Evolutionary conservation across 1,140 invertebrate species (phyloP).

Genomic region (Geopemphigus sp.): DNA sequence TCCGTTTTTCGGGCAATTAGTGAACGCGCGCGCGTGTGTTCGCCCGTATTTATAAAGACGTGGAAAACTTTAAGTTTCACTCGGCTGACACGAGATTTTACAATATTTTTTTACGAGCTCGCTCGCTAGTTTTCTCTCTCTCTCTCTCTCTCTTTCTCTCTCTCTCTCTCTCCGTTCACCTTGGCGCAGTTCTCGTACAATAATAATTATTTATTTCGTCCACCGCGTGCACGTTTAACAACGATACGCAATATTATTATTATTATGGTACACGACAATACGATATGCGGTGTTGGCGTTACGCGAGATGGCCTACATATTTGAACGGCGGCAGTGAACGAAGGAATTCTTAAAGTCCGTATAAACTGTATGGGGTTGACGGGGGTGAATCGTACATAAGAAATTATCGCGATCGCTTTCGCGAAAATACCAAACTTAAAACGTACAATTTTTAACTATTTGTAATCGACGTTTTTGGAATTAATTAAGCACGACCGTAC

Average conservation of each 20-base stretch:
- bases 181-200: not conserved
- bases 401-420: too few species aligned
- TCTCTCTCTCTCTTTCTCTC: not conserved
- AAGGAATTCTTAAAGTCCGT: too few species aligned
- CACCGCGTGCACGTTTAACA: not conserved
- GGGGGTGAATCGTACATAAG: too few species aligned
- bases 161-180: not conserved
- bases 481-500: too few species aligned
- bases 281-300: not conserved
- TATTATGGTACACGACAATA: not conserved
- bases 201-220: slow-evolving; percentile 28
- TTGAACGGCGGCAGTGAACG: not conserved
- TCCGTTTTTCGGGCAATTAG: slow-evolving; percentile 40
- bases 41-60: not conserved
- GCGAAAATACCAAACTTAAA: too few species aligned
- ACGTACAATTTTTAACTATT: too few species aligned
- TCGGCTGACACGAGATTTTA: slow-evolving; percentile 36
- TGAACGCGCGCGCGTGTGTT: not conserved
- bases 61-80: slow-evolving; percentile 24
- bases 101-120: slow-evolving; percentile 13
- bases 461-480: too few species aligned
- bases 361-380: too few species aligned
- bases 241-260: not conserved
- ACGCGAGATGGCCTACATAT: slow-evolving; percentile 13
- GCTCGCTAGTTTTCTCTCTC: too few species aligned